A percentile compares a stretch with the other conserved stretches of the same genome.
These are phyloP conservation scores for Dreissena rostriformis DNA, from an alignment of 1,140 invertebrate genomes.

Conservation along the genomic window DNA sequence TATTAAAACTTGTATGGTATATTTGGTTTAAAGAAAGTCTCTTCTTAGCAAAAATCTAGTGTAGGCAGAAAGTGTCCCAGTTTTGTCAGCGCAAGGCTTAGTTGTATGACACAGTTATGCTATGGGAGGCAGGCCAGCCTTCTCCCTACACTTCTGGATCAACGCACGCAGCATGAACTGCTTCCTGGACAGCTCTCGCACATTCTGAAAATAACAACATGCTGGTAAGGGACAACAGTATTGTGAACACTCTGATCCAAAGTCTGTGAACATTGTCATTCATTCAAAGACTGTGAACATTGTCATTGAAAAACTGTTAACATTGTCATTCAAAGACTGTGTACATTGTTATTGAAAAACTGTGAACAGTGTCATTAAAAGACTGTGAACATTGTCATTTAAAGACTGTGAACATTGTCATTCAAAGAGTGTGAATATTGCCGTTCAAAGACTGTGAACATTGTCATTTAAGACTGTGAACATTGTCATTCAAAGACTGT, in stretches of 20 bases:
- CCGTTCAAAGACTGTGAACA: too few relatives aligned
- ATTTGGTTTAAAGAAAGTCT: too few relatives aligned
- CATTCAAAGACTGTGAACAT: neutral
- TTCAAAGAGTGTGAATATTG: neutral
- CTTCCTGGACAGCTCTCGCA: conserved; percentile 95
- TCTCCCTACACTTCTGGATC: conserved; percentile 98
- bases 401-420: too few relatives aligned
- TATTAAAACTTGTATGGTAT: too few relatives aligned
- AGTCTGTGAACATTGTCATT: neutral
- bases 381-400: neutral
- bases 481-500: neutral
- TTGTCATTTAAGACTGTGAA: neutral
- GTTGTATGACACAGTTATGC: conserved; percentile 54
- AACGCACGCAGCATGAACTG: conserved; percentile 97
- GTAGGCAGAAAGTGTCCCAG: too few relatives aligned
- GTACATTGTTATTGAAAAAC: neutral
- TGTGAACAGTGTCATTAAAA: too few relatives aligned
- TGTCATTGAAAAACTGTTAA: neutral
- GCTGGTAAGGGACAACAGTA: neutral
- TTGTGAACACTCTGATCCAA: too few relatives aligned
- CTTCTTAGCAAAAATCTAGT: too few relatives aligned
- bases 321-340: too few relatives aligned
- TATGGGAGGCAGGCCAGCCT: conserved; percentile 90
- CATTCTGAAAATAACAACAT: conserved; percentile 85
- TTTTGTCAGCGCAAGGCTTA: too few relatives aligned